phyloP scores from a whole-genome alignment of 2,888 invertebrate species.

The Diadromus collaris region DNA sequence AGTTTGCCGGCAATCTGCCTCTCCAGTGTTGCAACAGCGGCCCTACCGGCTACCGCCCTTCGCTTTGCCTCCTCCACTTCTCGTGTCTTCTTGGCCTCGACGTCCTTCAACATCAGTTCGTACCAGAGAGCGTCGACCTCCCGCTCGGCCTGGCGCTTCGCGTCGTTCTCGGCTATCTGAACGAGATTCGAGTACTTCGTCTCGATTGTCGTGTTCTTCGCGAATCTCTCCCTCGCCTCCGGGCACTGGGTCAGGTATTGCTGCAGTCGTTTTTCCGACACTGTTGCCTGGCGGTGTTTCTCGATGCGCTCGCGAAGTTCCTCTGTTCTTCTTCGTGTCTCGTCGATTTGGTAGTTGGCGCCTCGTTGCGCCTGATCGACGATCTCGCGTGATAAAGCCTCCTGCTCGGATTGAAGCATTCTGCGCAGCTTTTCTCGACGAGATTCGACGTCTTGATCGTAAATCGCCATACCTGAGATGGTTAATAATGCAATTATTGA shows the following conservation, averaged over 20 bases:
- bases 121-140: constrained; percentile 85
- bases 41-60: constrained; percentile 52
- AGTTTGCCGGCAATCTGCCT: constrained; percentile 71
- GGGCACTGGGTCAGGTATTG: constrained; percentile 79
- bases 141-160: constrained; percentile 81
- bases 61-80: constrained; percentile 66
- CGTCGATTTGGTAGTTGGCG: constrained; percentile 80
- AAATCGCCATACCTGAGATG: constrained; percentile 79
- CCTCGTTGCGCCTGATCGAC: constrained; percentile 82
- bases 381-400: constrained; percentile 81
- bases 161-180: constrained; percentile 84
- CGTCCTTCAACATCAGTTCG: constrained; percentile 82
- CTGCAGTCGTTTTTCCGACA: constrained; percentile 79
- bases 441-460: constrained; percentile 79
- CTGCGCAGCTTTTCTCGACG: constrained; percentile 79
- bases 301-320: constrained; percentile 81
- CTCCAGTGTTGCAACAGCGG: constrained; percentile 61
- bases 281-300: constrained; percentile 81
- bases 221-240: constrained; percentile 80
- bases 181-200: constrained; percentile 82
- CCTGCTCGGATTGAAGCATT: constrained; percentile 80
- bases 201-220: constrained; percentile 81
- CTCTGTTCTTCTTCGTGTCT: constrained; percentile 80
- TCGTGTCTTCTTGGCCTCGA: constrained; percentile 78
- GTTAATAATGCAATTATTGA: constrained; percentile 31